Conservation (phyloP, 2,888 invertebrate species). For the Biston betularia region DNA sequence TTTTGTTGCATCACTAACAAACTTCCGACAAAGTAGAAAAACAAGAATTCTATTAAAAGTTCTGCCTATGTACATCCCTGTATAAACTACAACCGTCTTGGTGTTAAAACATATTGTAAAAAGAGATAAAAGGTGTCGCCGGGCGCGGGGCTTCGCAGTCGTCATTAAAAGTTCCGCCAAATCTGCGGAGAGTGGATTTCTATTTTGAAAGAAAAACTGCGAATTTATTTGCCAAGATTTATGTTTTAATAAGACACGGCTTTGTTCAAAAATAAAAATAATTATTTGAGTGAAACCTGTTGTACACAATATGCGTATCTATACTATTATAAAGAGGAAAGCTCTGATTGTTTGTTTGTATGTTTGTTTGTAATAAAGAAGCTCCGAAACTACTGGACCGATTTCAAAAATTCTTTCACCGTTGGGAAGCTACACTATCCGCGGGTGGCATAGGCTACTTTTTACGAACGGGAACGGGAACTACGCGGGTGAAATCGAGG, state of each 20-base stretch:
- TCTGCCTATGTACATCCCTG: conserved; percentile 16
- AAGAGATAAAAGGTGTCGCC: conserved; percentile 29
- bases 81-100: conserved; percentile 11
- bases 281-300: not conserved
- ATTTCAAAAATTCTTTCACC: too few species aligned
- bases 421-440: too few species aligned
- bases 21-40: not conserved
- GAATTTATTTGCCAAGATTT: conserved; percentile 5
- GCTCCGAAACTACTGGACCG: too few species aligned
- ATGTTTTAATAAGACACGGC: too few species aligned
- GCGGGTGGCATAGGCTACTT: too few species aligned
- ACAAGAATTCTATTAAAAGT: not conserved
- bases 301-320: too few species aligned
- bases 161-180: conserved; percentile 26
- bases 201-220: conserved; percentile 8
- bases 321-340: too few species aligned
- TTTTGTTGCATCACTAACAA: not conserved
- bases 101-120: conserved; percentile 22
- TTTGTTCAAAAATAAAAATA: too few species aligned
- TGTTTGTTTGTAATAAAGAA: too few species aligned
- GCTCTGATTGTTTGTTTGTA: too few species aligned
- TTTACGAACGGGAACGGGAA: too few species aligned
- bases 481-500: too few species aligned
- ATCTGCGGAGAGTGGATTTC: conserved; percentile 22
- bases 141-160: conserved; percentile 6